Evolutionary conservation across 2,888 invertebrate genomes (phyloP).

Genomic region (Silvanus unidentatus): DNA sequence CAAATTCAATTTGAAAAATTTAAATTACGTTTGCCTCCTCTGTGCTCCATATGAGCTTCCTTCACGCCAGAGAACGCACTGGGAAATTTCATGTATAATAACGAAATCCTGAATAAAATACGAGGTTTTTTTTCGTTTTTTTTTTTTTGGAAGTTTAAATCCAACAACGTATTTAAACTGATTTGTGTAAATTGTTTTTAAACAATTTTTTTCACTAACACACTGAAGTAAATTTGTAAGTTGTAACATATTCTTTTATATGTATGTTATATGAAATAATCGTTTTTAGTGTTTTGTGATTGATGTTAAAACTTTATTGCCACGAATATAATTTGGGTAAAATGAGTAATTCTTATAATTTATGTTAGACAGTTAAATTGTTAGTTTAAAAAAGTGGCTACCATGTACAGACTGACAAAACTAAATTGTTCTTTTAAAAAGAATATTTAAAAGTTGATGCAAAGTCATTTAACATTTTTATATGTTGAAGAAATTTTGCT

Average conservation of each 20-base stretch:
- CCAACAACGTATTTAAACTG: slow-evolving; percentile 3
- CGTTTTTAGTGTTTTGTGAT: too few relatives aligned
- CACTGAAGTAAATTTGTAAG: too few relatives aligned
- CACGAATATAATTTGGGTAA: too few relatives aligned
- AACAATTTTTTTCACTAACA: background rate
- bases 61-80: slow-evolving; percentile 12
- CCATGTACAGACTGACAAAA: slow-evolving; percentile 4
- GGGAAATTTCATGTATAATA: slow-evolving; percentile 26
- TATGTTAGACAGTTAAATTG: slow-evolving; percentile 2
- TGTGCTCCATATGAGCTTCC: slow-evolving; percentile 13
- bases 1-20: slow-evolving; percentile 27
- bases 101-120: slow-evolving; percentile 17
- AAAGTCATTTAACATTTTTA: slow-evolving; percentile 10
- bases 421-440: slow-evolving; percentile 12
- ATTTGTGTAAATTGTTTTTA: slow-evolving; percentile 4
- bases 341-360: slow-evolving; percentile 1
- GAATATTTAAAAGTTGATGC: slow-evolving; percentile 12
- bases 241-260: too few relatives aligned
- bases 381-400: slow-evolving; percentile 4
- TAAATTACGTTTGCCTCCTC: slow-evolving; percentile 25
- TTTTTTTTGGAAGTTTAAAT: background rate
- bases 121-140: slow-evolving; percentile 1
- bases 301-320: too few relatives aligned
- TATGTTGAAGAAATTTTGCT: background rate
- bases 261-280: too few relatives aligned